Conservation (phyloP, 2,888 invertebrate species). For the Lycophotia porphyrea region DNA sequence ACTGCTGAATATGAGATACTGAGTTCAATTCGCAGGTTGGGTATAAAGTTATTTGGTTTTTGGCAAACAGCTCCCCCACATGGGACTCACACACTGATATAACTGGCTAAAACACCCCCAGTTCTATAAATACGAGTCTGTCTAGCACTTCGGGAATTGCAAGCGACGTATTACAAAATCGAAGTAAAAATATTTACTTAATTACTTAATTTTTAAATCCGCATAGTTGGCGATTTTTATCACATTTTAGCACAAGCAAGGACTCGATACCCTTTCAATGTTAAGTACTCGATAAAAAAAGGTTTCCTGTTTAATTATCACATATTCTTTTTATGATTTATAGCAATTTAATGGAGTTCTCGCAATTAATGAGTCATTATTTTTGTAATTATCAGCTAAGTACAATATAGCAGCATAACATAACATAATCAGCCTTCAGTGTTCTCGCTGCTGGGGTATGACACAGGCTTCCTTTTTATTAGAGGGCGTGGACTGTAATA, state of each 20-base stretch:
- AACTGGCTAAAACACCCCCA: background rate
- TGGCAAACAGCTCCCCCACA: too few species aligned
- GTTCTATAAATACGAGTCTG: background rate
- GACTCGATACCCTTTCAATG: conserved; percentile 64
- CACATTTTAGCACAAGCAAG: conserved; percentile 55
- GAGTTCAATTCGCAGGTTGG: background rate
- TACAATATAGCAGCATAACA: background rate
- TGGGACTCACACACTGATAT: background rate
- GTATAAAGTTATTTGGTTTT: background rate
- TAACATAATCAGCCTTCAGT: background rate
- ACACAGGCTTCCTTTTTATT: background rate
- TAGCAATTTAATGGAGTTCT: conserved; percentile 16
- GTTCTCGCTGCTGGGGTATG: background rate
- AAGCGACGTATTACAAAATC: background rate
- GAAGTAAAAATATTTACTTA: background rate
- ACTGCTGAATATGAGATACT: background rate
- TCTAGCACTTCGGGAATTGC: background rate
- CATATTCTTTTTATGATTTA: conserved; percentile 31
- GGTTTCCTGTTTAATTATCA: conserved; percentile 63
- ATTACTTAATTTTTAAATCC: conserved; percentile 15
- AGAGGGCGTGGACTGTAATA: background rate
- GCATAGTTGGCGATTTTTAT: conserved; percentile 40
- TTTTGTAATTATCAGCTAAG: conserved; percentile 18
- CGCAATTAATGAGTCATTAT: conserved; percentile 13
- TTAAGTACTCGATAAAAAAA: conserved; percentile 55